These are phyloP conservation scores for Stigmatopora argus DNA, from an alignment of 2,113 vertebrate species.

Conservation along the genomic window DNA sequence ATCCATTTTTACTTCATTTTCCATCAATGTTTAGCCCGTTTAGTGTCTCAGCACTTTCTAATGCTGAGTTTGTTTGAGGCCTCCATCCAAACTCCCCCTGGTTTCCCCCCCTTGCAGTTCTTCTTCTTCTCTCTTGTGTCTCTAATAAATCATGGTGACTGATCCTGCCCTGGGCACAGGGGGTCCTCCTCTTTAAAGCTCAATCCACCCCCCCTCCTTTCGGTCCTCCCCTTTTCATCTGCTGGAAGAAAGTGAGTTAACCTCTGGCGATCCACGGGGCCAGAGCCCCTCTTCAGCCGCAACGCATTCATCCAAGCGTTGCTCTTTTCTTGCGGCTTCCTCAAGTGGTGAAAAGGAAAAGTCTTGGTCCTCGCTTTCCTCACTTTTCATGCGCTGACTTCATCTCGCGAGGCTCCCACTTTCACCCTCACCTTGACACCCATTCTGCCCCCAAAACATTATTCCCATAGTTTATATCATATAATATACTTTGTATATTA, in stretches of 20 bases:
- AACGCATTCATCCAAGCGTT: constrained; percentile 67
- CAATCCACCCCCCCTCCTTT: constrained; percentile 62
- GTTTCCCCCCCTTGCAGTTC: constrained; percentile 12
- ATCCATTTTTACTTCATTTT: not conserved
- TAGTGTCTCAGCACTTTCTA: constrained; percentile 52
- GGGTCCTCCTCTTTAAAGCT: constrained; percentile 74
- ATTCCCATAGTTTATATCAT: not conserved
- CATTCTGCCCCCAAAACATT: not conserved
- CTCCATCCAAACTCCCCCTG: constrained; percentile 32
- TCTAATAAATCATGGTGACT: constrained; percentile 72
- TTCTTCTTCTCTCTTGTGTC: constrained; percentile 38
- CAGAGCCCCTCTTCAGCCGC: constrained; percentile 54
- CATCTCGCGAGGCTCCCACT: constrained; percentile 45
- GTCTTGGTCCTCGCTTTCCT: constrained; percentile 27
- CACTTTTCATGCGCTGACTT: constrained; percentile 52
- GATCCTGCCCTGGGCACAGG: constrained; percentile 65
- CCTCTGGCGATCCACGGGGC: constrained; percentile 66
- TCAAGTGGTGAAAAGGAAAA: constrained; percentile 53
- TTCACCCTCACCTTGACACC: constrained; percentile 48
- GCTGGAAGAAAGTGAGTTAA: constrained; percentile 71
- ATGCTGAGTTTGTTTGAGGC: constrained; percentile 40
- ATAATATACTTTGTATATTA: too few species aligned
- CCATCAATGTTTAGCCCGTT: not conserved
- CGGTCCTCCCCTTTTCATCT: constrained; percentile 61
- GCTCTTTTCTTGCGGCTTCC: constrained; percentile 64